Evolutionary conservation across 2,797 vertebrate genomes (phyloP), one percentile per base, ranked within the genome.

Genomic region (Phoeniculus purpureus): DNA sequence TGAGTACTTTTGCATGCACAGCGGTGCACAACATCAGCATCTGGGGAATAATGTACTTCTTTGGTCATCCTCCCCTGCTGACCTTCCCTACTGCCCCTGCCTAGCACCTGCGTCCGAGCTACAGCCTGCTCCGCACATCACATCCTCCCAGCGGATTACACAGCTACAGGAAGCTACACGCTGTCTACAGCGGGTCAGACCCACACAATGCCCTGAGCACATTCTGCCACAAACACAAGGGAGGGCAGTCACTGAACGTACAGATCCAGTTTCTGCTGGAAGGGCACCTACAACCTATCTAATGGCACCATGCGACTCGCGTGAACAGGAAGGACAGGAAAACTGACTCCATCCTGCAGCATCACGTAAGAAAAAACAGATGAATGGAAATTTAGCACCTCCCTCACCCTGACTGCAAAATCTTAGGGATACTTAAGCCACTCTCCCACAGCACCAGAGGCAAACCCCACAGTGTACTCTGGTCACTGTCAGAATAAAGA

Each of bases 281-380:
- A 95, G 61, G 25, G 77, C 78, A 91, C 50, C 68, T 79, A 67
- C n/a, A 56, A 64, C 87, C 66, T n/a, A 81, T 20, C 37, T 74
- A 73, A 92, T 22, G 62, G 66, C 52, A 76, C 51, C 48, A 71
- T 0, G 2, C 2, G 10, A 29, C 54, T 73, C 48, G 15, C 60
- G 60, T 80, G 59, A 90, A 90, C 5, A 60, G 52, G 87, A 92
- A 94, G 83, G 66, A 89, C 66, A 80, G 87, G 86, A 89, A 92
- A 90, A 89, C 74, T 92, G 91, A 88, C 74, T 88, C 87, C 72
- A 43, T 10, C 29, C 45, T 31, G 3, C 31, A 78, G 58, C 77
- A 85, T 32, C 70, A 89, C 47, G 23, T 67, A 72, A 85, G 34
- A 82, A 71, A 85, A 80, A 34, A 9, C 6, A 92, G 75, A 87